Conservation (phyloP, 2,888 invertebrate species). For the Chaetogeoica ovagalla region DNA sequence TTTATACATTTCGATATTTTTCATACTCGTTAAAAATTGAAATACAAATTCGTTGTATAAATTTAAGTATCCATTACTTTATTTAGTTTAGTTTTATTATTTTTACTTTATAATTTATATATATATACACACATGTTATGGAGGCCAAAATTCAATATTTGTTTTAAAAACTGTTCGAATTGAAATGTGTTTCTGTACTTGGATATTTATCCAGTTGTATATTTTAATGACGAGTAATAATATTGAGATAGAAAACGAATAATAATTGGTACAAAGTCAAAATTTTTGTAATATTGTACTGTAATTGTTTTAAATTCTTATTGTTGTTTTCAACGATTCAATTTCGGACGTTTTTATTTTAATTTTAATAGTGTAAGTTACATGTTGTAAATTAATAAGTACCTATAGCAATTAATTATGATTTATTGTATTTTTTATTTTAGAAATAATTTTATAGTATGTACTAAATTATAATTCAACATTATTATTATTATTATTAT, state of each 20-base stretch:
- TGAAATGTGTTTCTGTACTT: neutral
- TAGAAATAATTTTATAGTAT: neutral
- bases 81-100: constrained; percentile 14
- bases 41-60: constrained; percentile 2
- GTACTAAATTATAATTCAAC: neutral
- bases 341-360: constrained; percentile 8
- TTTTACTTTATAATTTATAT: constrained; percentile 15
- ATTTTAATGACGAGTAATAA: neutral
- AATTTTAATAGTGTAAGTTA: neutral
- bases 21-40: constrained; percentile 7
- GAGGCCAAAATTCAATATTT: neutral
- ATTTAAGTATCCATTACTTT: constrained; percentile 20
- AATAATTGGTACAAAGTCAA: neutral
- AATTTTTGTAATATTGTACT: neutral
- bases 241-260: neutral
- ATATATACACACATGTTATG: neutral
- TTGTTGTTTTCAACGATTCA: neutral
- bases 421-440: constrained; percentile 7
- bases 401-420: neutral
- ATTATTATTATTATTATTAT: neutral
- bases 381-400: neutral
- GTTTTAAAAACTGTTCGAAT: constrained; percentile 6
- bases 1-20: constrained; percentile 7
- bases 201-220: neutral
- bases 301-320: neutral